Evolutionary conservation across 2,113 vertebrate species (phyloP).

Genomic region (Triplophysa dalaica): DNA sequence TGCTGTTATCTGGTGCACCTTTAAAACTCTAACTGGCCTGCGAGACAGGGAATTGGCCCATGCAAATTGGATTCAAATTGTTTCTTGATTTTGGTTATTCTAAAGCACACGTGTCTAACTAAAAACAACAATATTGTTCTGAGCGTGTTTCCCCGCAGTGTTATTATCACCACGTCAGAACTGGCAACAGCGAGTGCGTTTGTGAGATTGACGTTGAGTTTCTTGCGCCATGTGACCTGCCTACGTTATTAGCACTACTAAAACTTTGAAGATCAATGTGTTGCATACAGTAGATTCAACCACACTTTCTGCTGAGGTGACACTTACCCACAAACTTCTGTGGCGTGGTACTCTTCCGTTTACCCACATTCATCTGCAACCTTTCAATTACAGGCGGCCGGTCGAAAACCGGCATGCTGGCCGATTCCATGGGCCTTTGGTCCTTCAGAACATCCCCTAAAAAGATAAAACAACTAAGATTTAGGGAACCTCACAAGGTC

Average conservation of each 20-base stretch:
- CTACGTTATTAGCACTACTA: constrained; percentile 10
- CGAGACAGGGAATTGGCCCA: too few relatives aligned
- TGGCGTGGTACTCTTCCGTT: constrained; percentile 98
- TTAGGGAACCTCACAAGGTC: neutral
- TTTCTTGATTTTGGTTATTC: too few relatives aligned
- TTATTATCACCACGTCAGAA: neutral
- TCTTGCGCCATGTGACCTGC: neutral
- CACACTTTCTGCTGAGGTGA: constrained; percentile 22
- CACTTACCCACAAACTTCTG: constrained; percentile 99
- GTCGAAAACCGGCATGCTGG: constrained; percentile 87
- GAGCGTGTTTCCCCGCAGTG: too few relatives aligned
- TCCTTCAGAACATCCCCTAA: constrained; percentile 87
- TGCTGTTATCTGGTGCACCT: too few relatives aligned
- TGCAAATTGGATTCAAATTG: too few relatives aligned
- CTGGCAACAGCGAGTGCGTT: neutral
- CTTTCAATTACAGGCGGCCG: constrained; percentile 97
- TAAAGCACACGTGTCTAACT: too few relatives aligned
- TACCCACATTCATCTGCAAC: constrained; percentile 91
- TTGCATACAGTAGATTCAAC: constrained; percentile 22
- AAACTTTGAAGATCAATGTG: constrained; percentile 26
- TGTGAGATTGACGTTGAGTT: neutral
- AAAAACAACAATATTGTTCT: too few relatives aligned
- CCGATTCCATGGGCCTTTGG: constrained; percentile 82
- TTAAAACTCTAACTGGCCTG: too few relatives aligned
- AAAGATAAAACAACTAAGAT: neutral